Evolutionary conservation across 2,888 invertebrate genomes (phyloP), one percentile per base, ranked within the genome.

Genomic region (Chalcosyrphus nemorum): DNA sequence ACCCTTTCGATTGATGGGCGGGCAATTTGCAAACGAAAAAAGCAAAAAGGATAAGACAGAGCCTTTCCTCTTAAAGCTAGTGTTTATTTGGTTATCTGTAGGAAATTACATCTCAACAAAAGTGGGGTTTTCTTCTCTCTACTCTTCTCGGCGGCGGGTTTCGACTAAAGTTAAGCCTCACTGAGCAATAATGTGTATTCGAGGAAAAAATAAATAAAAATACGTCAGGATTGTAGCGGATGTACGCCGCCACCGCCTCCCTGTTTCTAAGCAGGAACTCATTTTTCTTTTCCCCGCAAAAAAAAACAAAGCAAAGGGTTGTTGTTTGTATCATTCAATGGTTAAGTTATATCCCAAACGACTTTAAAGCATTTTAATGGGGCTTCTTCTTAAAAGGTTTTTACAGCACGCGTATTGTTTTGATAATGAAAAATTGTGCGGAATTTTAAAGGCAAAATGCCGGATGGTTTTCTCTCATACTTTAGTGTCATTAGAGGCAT

Each of bases 71-170:
- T 3, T 27, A 2, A 41, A 54, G 47, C 54, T 56, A 68, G 54
- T 77, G 77, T 72, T 77, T 77, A 82, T 77, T 82, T 82, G 65
- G 61, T 77, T 77, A 72, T 82, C 77, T 56, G 24, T 15, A 66
- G 71, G 77, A 82, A 77, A 72, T 77, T 77, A 77, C 81, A 72
- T 65, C 59, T 59, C 59, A 27, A 43, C 65, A 70, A 29, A 38
- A 65, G 61, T 47, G 59, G 54, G 59, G 24, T 41, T 56, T 68
- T 61, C 61, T 74, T 54, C 32, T 43, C 21, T 38, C 65, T 65
- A 54, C 50, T 41, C 11, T 17, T 11, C 11, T 29, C 15, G 17
- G n/a, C 32, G 19, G n/a, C n/a, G n/a, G n/a, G n/a, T n/a, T 27
- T 5, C 29, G 29, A 7, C 29, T 29, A 13, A 57, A 27, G 45